Conservation (phyloP, 2,113 vertebrate genomes). For the Marcusenius ussheri region DNA sequence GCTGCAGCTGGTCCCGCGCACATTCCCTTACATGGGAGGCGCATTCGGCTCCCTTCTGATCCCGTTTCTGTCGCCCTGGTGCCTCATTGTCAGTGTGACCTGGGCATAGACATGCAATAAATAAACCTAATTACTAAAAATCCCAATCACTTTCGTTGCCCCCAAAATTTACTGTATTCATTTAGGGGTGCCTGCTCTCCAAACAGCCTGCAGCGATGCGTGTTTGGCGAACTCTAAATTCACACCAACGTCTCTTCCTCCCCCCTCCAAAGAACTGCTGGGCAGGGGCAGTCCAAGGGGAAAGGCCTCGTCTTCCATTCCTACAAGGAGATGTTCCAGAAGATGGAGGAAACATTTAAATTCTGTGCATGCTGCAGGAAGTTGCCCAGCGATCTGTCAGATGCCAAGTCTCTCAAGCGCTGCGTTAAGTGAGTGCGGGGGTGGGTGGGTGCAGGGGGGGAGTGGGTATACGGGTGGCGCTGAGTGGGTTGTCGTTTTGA, state of each 20-base stretch:
- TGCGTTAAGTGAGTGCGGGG: constrained; percentile 66
- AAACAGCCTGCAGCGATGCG: not conserved
- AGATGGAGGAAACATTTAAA: constrained; percentile 82
- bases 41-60: not conserved
- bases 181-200: not conserved
- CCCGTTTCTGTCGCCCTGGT: not conserved
- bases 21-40: constrained; percentile 21
- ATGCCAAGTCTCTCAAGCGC: constrained; percentile 65
- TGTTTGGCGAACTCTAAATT: not conserved
- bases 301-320: constrained; percentile 56
- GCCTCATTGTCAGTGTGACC: not conserved
- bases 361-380: constrained; percentile 73
- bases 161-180: not conserved
- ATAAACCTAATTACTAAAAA: not conserved
- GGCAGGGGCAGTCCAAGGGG: constrained; percentile 46
- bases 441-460: not conserved
- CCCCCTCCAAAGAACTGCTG: constrained; percentile 53
- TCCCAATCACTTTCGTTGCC: not conserved
- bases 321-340: constrained; percentile 84
- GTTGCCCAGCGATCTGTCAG: constrained; percentile 55
- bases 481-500: not conserved
- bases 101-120: not conserved
- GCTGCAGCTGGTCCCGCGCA: not conserved
- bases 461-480: not conserved
- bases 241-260: not conserved